Base-by-base conservation (phyloP, 2,888 invertebrate species). In the Dioctria rufipes region DNA sequence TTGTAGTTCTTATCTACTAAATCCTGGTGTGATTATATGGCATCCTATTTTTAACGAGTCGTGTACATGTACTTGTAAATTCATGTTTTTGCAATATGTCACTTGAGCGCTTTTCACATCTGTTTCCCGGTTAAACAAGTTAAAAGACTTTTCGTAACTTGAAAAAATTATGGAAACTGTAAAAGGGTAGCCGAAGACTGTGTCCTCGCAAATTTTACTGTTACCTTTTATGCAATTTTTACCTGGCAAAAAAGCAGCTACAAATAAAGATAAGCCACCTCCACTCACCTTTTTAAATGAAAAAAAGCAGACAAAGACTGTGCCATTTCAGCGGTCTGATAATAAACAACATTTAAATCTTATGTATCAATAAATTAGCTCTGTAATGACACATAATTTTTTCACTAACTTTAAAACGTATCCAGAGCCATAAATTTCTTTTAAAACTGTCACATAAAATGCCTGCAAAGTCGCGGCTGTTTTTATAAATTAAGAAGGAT, bases 401-500 rank as follows among this genome's bases (percentile, higher is more conserved):
- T 58, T 58, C 58, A 58, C 58, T 6, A 58, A 58, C 58, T 58
- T 58, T 58, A 58, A 58, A 58, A 58, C 58, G 58, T 58, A 58
- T 58, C 58, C 58, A 3, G 58, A 58, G 4, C 11, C 58, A 58
- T 58, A 58, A 58, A 58, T 58, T 58, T 58, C 58, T 58, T 58
- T 58, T 58, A 58, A 58, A 58, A 6, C 58, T 58, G 8, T 6
- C 58, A n/a, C 58, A 58, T 13, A 58, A 58, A 58, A 58, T 58
- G 58, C 58, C 58, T 4, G 58, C 58, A 3, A n/a, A 58, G 58
- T 58, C 13, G 58, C 8, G 58, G 58, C 11, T 58, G 58, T 58
- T 58, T 58, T 58, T 58, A 58, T 58, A 58, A 58, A 58, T 58
- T 58, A 58, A 58, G 58, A 58, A 58, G 58, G 58, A 58, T 58